Base-by-base conservation (phyloP, 2,797 vertebrate genomes). In the Schizothorax lantsangensis region DNA sequence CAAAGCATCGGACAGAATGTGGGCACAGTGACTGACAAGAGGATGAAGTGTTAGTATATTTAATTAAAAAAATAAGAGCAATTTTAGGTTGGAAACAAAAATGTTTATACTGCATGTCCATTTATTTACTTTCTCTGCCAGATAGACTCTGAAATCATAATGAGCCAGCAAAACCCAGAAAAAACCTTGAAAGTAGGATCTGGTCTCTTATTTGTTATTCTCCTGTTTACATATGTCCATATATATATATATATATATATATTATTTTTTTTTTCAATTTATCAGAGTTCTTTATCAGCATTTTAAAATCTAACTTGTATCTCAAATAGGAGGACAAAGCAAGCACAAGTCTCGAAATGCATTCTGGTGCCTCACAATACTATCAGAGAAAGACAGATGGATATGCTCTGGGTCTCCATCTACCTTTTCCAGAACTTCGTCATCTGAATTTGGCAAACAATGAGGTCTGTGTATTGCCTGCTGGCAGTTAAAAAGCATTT, bases 401-500 rank as follows among this genome's bases (percentile, higher is more conserved):
- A 38, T 8, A 5, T 84, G 14, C 45, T 23, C 64, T 68, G 81
- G 91, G 89, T 1, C 89, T 93, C 52, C 59, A 64, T 52, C 90
- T 92, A 3, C 96, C 96, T 0, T 95, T 97, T 62, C 95, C 96
- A 14, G 93, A 94, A 78, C 96, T 98, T 81, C 93, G 90, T 71
- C 91, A 82, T 90, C 96, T 98, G 84, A 96, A 95, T 92, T 89
- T 99, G 91, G 95, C 97, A 40, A 86, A 96, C 89, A 98, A 97
- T 91, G 95, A 97, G 96, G 97, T 98, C 89, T 64, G 88, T 84
- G 75, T 59, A 40, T 71, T 40, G 69, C 69, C 17, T 43, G 17
- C 15, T 45, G 40, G 68, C n/a, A 64, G 59, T 43, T 80, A 23
- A 71, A 19, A 57, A 14, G 17, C 10, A 19, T 84, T 40, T 33